A percentile compares a stretch with the other conserved stretches of the same genome.
phyloP scores from a whole-genome alignment of 2,113 vertebrate species.

The Pitta sordida region DNA sequence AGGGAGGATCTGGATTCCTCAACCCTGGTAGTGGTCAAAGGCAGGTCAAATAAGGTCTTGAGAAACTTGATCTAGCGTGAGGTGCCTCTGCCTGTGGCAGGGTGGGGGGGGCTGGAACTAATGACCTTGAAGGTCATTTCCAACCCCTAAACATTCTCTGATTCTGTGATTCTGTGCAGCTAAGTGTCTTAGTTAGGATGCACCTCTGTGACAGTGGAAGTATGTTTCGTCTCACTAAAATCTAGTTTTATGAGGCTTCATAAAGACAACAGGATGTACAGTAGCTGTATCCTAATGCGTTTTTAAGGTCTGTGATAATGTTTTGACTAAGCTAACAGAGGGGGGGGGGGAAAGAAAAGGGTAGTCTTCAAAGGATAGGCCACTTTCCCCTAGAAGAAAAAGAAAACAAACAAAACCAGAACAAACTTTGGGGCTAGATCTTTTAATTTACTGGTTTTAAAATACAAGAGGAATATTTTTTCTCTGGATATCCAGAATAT shows the following conservation, averaged over 20 bases:
- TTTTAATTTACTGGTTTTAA: not conserved
- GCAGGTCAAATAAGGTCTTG: not conserved
- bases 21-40: not conserved
- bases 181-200: not conserved
- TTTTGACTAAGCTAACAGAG: not conserved
- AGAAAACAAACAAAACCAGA: not conserved
- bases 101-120: not conserved
- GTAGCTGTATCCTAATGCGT: not conserved
- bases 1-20: not conserved
- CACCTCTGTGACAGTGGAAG: not conserved
- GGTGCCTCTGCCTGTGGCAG: not conserved
- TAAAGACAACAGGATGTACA: not conserved
- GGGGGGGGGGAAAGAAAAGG: rapidly evolving
- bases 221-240: not conserved
- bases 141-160: not conserved
- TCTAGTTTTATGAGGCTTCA: not conserved
- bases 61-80: not conserved
- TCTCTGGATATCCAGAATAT: not conserved
- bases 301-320: not conserved
- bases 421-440: not conserved
- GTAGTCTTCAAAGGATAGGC: not conserved
- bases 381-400: not conserved
- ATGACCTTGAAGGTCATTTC: not conserved
- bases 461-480: not conserved
- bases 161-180: not conserved